Base-by-base conservation (phyloP, 2,113 vertebrate species). In the Kryptolebias marmoratus region DNA sequence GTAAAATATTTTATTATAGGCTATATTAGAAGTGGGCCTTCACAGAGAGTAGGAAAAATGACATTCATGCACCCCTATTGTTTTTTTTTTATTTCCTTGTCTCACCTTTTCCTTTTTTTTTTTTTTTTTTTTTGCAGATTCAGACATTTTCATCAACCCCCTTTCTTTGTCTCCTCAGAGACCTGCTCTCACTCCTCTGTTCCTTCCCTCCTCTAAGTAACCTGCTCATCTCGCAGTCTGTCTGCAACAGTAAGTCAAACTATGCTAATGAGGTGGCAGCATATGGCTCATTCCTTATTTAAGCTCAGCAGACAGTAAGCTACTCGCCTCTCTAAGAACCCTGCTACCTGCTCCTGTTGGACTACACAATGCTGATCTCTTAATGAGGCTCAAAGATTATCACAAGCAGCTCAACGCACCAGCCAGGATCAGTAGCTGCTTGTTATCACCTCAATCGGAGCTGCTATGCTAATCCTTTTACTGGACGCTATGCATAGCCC, bases 271-370 rank as follows among this genome's bases (percentile, higher is more conserved):
- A 84, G 77, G 68, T 42, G 52, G 76, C 68, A 45, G 86, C 91
- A 89, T 80, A 91, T 87, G 90, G 86, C 86, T 91, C 83, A 86
- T 89, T 85, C 82, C 71, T 89, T 91, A 91, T 91, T 92, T 90
- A 90, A 89, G 76, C 77, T 68, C 68, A 60, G 73, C 75, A 84
- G 77, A 73, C 81, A 77, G 64, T 74, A 76, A 91, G 76, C 82
- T 71, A 86, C 75, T 78, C 68, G 54, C 58, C 72, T 81, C 64
- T 22, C 76, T 49, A 1, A 56, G 77, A 72, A 22, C 79, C 75
- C 72, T 74, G 22, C 73, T 81, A 73, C 84, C 86, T 82, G 81
- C 64, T 75, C 67, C 53, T 39, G 79, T 48, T 77, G 73, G 64
- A 82, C 77, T 72, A 45, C 84, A 70, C 71, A 60, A 12, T 18